Percentiles rank a stretch among this genome's conserved stretches.
Evolutionary conservation across 2,888 invertebrate species (phyloP).

Genomic region (Sarcophaga variegata): DNA sequence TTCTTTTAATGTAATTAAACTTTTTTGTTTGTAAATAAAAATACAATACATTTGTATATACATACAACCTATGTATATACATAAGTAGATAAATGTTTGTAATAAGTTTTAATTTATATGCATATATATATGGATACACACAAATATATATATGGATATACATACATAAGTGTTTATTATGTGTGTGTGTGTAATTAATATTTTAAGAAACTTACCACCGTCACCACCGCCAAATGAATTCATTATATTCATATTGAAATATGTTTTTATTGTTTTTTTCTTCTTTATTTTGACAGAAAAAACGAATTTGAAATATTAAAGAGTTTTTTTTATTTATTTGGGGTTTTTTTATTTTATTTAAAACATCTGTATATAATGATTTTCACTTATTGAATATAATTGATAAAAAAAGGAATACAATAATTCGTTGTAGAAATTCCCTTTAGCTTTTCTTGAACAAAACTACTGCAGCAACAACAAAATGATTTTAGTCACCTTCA

Average conservation of each 20-base stretch:
- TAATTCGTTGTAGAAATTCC: slow-evolving; percentile 61
- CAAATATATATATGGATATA: background rate
- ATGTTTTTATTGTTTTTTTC: slow-evolving; percentile 8
- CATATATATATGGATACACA: background rate
- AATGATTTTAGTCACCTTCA: slow-evolving; percentile 32
- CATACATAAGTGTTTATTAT: background rate
- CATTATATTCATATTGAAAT: slow-evolving; percentile 66
- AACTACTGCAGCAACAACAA: background rate
- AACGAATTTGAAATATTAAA: slow-evolving; percentile 12
- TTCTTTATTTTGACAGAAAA: slow-evolving; percentile 13
- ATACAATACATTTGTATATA: background rate
- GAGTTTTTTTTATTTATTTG: background rate
- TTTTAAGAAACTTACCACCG: slow-evolving; percentile 60
- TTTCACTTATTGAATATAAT: slow-evolving; percentile 14
- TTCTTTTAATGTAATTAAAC: background rate
- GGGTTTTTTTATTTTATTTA: slow-evolving; percentile 2
- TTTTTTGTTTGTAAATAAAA: background rate
- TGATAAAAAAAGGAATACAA: background rate
- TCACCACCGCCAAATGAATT: slow-evolving; percentile 64
- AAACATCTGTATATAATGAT: slow-evolving; percentile 21
- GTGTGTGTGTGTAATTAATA: background rate
- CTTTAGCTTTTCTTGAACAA: slow-evolving; percentile 22
- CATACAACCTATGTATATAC: background rate
- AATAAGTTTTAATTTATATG: background rate
- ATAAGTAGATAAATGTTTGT: slow-evolving; percentile 1